These are phyloP conservation scores for Stichodactyla helianthus DNA, from an alignment of 64 coral and sea anemone genomes.

Conservation along the genomic window DNA sequence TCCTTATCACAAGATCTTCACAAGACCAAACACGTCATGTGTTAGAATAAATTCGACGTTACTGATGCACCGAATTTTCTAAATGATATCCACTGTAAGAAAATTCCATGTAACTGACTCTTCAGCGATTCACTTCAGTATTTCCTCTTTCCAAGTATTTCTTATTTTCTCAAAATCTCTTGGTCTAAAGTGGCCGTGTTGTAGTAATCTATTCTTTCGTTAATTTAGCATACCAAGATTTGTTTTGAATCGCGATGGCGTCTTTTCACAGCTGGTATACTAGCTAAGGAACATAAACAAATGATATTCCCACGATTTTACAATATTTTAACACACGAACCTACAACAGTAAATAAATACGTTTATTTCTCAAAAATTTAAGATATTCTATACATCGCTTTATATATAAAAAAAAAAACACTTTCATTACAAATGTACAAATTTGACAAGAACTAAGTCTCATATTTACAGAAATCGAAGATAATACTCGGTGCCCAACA, in stretches of 20 bases:
- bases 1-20: constrained; percentile 58
- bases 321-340: neutral
- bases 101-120: no score
- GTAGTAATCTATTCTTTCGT: neutral
- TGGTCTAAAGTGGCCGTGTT: no score
- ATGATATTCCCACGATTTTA: neutral
- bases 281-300: neutral
- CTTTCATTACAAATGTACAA: constrained; percentile 28
- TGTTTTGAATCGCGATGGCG: neutral
- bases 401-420: neutral
- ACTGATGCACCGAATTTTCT: neutral
- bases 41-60: neutral
- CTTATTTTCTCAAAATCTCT: no score
- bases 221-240: neutral
- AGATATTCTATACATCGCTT: neutral
- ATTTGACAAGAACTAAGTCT: neutral
- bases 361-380: constrained; percentile 31
- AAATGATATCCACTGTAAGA: no score
- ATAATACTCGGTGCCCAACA: neutral
- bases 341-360: constrained; percentile 23
- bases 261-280: neutral
- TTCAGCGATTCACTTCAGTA: no score
- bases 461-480: neutral
- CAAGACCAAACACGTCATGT: constrained; percentile 20
- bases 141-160: no score